A percentile compares a stretch with the other conserved stretches of the same genome.
Conservation (phyloP, 2,888 invertebrate genomes). For the Alloscopus bannaensis region DNA sequence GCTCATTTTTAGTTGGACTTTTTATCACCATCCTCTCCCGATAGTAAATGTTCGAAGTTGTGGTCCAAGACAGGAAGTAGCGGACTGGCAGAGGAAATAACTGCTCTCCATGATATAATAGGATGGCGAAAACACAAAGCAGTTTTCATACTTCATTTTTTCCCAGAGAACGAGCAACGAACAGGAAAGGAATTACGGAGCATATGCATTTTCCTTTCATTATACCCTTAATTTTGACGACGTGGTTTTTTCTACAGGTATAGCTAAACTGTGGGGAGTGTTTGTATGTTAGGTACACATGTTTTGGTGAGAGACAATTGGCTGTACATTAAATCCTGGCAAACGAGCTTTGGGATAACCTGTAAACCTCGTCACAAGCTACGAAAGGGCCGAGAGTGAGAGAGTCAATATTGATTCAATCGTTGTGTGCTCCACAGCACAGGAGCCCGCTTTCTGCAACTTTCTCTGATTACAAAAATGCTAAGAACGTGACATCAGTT, state of each 20-base stretch:
- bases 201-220: slow-evolving; percentile 30
- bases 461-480: slow-evolving; percentile 47
- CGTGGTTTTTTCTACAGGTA: too few species aligned
- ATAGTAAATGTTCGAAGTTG: slow-evolving; percentile 20
- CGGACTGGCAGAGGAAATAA: slow-evolving; percentile 51
- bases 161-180: background rate
- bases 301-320: too few species aligned
- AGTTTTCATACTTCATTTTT: slow-evolving; percentile 12
- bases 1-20: too few species aligned
- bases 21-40: background rate
- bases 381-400: too few species aligned
- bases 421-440: slow-evolving; percentile 46
- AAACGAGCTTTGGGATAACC: too few species aligned
- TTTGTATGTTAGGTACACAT: too few species aligned
- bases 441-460: slow-evolving; percentile 31
- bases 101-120: slow-evolving; percentile 43
- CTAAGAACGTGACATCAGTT: slow-evolving; percentile 53
- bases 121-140: slow-evolving; percentile 8
- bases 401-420: slow-evolving; percentile 62
- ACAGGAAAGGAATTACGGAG: slow-evolving; percentile 41
- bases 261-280: too few species aligned
- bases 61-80: slow-evolving; percentile 50
- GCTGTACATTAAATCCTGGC: too few species aligned
- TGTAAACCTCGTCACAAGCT: too few species aligned
- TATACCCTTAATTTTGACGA: background rate